phyloP scores from a whole-genome alignment of 2,113 vertebrate genomes.

The Cisticola juncidis region DNA sequence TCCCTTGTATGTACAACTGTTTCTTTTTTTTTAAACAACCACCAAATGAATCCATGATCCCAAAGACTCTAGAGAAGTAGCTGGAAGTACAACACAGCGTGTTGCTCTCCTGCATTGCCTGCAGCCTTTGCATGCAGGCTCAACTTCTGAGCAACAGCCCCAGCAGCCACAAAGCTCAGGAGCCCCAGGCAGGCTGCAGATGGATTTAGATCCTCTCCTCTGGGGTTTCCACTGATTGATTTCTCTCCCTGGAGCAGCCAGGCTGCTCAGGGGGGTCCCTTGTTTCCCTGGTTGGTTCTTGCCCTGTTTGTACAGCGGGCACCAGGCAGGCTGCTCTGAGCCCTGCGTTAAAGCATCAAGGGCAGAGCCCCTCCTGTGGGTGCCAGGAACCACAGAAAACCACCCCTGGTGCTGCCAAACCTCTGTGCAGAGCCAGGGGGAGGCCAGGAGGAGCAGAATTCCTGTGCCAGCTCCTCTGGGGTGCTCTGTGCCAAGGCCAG shows the following conservation, averaged over 20 bases:
- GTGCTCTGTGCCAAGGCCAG: neutral
- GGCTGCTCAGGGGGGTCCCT: neutral
- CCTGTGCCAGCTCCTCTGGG: neutral
- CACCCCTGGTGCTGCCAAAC: neutral
- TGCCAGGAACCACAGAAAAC: neutral
- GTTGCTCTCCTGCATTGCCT: neutral
- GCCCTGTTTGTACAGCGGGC: neutral
- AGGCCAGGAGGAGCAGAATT: neutral
- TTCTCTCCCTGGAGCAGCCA: neutral
- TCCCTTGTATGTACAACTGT: neutral
- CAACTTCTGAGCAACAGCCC: neutral
- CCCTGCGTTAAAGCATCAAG: neutral
- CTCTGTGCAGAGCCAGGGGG: neutral
- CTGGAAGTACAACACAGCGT: neutral
- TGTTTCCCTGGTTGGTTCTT: neutral
- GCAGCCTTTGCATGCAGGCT: neutral
- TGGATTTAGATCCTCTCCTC: neutral
- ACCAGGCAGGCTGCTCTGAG: neutral
- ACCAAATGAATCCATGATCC: neutral
- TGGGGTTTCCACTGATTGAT: neutral
- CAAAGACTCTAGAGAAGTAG: neutral
- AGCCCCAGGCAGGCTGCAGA: neutral
- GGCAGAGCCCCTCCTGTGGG: neutral
- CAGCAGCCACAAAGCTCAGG: neutral
- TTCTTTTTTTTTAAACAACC: neutral